Evolutionary conservation across 2,888 invertebrate genomes (phyloP), one percentile per base, ranked within the genome.

Genomic region (Pachydiplax longipennis): DNA sequence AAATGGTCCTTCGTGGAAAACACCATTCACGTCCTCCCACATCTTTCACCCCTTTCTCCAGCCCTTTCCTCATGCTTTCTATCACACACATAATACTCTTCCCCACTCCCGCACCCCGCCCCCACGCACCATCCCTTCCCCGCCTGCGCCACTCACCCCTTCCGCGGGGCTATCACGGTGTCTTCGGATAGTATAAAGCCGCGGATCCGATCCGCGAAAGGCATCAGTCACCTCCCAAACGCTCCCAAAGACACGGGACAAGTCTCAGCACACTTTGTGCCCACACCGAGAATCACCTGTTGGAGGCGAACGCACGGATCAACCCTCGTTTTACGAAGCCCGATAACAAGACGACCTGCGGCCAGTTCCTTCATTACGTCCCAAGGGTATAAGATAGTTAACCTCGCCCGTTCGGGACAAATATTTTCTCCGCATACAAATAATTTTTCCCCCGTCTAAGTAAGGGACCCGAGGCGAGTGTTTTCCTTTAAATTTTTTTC

Each of bases 101-200:
- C 6, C 61, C 58, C 58, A 22, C 44, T 22, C n/a, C 58, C 81
- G 81, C 61, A 81, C 37, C 80, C 61, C 90, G 12, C 35, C 65
- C 40, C 25, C 37, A 65, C 40, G 53, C 83, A 44, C 44, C 81
- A 73, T 37, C 61, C 61, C 37, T n/a, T 31, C 25, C 82, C 81
- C 80, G 40, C 37, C 80, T 15, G 44, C 82, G 40, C 83, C 31
- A 15, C 22, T 35, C 40, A 0, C 22, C 87, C 80, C 48, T 6
- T 40, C 44, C 81, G 40, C 81, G 40, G 10, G 81, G 12, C 61
- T 83, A 58, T 61, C 31, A 61, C 83, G 58, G 83, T 37, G 61
- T 87, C 87, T 61, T 87, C 87, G 61, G 58, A 87, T 15, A 35
- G 37, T 87, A 87, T 87, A 87, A 87, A 87, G 87, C 87, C 87